These are phyloP conservation scores for Carposina sasakii DNA, from an alignment of 1,140 invertebrate species.

Conservation along the genomic window DNA sequence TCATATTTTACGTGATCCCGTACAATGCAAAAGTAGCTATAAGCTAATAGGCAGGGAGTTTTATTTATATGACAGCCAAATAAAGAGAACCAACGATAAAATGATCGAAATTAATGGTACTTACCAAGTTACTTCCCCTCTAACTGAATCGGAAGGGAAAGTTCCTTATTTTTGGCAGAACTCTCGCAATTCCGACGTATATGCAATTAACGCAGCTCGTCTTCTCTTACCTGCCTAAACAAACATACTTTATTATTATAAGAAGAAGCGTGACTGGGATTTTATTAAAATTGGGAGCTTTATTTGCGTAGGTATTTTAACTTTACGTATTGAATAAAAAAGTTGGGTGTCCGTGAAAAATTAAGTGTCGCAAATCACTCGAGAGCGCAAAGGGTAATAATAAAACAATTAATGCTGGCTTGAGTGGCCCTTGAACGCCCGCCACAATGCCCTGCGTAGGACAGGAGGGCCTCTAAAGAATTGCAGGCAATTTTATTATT, in stretches of 20 bases:
- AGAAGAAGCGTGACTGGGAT: too few relatives aligned
- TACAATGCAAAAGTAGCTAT: conserved; percentile 21
- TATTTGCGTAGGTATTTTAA: too few relatives aligned
- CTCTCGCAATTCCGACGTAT: too few relatives aligned
- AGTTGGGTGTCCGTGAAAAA: conserved; percentile 19
- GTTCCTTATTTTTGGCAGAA: conserved; percentile 8
- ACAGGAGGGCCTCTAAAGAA: conserved; percentile 26
- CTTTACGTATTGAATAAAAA: too few relatives aligned
- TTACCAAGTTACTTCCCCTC: conserved; percentile 21
- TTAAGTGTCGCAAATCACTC: conserved; percentile 7
- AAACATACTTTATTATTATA: too few relatives aligned
- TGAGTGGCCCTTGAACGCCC: conserved; percentile 25
- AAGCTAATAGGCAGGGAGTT: conserved; percentile 42
- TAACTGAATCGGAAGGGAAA: conserved; percentile 18
- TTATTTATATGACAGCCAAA: conserved; percentile 48
- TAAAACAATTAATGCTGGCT: conserved; percentile 25
- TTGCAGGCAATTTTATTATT: conserved; percentile 40
- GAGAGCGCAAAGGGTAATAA: conserved; percentile 23
- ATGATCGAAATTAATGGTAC: conserved; percentile 38
- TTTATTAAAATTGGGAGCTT: too few relatives aligned
- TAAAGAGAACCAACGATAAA: conserved; percentile 43
- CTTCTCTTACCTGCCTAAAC: too few relatives aligned
- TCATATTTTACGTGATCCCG: conserved; percentile 39
- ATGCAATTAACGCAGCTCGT: too few relatives aligned
- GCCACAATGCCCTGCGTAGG: conserved; percentile 25